These are phyloP conservation scores for Artemia sinica DNA, from an alignment of 2,888 invertebrate species.

Conservation along the genomic window DNA sequence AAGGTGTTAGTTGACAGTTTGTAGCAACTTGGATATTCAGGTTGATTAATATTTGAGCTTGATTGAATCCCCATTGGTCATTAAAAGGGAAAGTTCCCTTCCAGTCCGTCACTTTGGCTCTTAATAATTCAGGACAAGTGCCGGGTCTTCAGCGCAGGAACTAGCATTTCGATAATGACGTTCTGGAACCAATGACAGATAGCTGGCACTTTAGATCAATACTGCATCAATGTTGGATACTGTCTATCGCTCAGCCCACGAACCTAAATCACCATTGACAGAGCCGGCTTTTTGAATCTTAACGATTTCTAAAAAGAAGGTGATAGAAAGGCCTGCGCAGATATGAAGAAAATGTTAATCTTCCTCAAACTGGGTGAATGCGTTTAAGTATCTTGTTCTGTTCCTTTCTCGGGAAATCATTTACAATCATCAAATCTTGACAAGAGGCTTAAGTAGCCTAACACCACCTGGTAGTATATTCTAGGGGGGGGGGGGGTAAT, in stretches of 20 bases:
- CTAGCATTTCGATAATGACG: conserved; percentile 11
- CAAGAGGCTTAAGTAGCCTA: too few species aligned
- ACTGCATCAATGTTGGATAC: neutral
- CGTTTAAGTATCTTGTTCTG: too few species aligned
- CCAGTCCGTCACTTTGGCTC: conserved; percentile 6
- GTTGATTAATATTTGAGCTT: neutral
- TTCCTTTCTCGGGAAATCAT: too few species aligned
- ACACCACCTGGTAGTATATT: too few species aligned
- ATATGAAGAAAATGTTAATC: too few species aligned
- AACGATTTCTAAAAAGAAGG: neutral
- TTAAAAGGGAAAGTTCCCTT: conserved; percentile 9
- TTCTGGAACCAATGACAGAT: conserved; percentile 14
- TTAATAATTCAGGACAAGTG: conserved; percentile 14
- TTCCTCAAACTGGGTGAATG: too few species aligned
- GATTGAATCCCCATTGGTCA: conserved; percentile 7
- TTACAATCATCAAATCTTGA: too few species aligned
- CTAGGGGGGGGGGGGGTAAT: too few species aligned
- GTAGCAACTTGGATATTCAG: too few species aligned
- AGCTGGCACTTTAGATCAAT: conserved; percentile 11
- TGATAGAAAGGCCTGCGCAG: too few species aligned
- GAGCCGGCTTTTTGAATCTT: conserved; percentile 11
- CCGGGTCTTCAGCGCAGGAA: conserved; percentile 4
- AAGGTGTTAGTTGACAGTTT: too few species aligned
- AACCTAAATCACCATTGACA: conserved; percentile 11
- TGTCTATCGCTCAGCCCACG: conserved; percentile 13